Conservation (phyloP, 1,140 invertebrate species). For the Melipona quadrifasciata region DNA sequence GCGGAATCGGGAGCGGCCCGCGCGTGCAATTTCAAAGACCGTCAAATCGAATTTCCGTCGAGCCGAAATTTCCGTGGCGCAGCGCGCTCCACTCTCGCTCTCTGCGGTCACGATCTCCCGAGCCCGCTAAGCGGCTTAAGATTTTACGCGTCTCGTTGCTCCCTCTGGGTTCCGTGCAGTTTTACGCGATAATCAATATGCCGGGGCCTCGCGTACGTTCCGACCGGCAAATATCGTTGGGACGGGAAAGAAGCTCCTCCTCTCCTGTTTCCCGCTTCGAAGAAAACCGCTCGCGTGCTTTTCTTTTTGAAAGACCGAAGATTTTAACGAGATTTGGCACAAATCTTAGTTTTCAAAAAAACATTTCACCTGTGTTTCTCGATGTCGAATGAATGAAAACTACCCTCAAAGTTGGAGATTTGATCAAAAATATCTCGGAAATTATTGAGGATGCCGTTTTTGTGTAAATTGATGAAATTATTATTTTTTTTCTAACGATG, state of each 20-base stretch:
- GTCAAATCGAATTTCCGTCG: conserved; percentile 4
- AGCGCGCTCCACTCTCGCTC: neutral
- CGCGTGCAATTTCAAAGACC: neutral
- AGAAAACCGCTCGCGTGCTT: conserved; percentile 43
- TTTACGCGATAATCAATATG: conserved; percentile 30
- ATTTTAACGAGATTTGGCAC: too few relatives aligned
- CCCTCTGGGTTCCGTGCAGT: conserved; percentile 4
- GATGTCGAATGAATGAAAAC: too few relatives aligned
- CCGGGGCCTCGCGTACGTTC: conserved; percentile 1
- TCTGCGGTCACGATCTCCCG: too few relatives aligned
- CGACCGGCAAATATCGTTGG: neutral
- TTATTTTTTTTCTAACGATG: conserved; percentile 57
- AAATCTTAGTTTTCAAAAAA: too few relatives aligned
- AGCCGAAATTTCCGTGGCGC: too few relatives aligned
- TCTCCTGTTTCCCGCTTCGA: conserved; percentile 25
- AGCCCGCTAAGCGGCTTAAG: conserved; percentile 20
- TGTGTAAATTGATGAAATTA: too few relatives aligned
- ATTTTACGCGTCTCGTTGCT: conserved; percentile 21
- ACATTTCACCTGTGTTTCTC: too few relatives aligned
- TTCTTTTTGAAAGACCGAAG: conserved; percentile 29
- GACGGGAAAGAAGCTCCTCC: neutral
- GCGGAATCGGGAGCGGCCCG: neutral
- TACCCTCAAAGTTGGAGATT: too few relatives aligned
- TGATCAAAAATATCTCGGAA: neutral
- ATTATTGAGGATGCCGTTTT: too few relatives aligned